Conservation (phyloP, 2,113 vertebrate species). For the Poecile atricapillus region DNA sequence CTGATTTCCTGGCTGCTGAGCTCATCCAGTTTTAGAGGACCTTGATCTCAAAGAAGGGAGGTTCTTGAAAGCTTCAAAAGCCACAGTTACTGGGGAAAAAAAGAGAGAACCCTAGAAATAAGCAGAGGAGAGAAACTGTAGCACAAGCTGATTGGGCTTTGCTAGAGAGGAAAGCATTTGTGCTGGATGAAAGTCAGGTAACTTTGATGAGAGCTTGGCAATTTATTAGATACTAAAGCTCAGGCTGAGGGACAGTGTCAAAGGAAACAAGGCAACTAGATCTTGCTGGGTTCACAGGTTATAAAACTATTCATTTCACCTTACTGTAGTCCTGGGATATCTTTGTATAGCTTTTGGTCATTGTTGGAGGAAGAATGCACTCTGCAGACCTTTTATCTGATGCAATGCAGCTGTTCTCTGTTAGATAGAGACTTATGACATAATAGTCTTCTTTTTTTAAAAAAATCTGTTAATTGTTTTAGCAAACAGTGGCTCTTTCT, state of each 20-base stretch:
- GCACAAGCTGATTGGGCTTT: neutral
- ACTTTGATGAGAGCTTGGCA: neutral
- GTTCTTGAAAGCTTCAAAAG: neutral
- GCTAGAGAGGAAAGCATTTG: neutral
- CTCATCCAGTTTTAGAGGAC: neutral
- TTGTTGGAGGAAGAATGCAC: conserved; percentile 12
- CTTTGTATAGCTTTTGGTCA: neutral
- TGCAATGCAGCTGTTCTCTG: conserved; percentile 30
- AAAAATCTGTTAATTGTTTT: neutral
- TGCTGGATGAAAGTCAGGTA: neutral
- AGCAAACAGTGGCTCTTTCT: neutral
- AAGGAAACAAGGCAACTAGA: neutral
- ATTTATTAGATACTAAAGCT: neutral
- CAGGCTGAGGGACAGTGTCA: neutral
- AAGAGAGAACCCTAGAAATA: neutral
- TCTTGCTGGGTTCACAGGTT: neutral
- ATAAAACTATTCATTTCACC: conserved; percentile 21
- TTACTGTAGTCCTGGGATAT: conserved; percentile 1
- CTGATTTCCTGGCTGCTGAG: neutral
- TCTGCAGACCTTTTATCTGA: conserved; percentile 25
- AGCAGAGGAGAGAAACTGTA: neutral
- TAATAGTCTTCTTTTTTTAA: neutral
- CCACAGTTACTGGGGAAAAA: neutral
- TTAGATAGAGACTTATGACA: neutral
- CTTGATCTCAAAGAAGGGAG: neutral